A percentile compares a stretch with the other conserved stretches of the same genome.
Conservation (phyloP, 2,797 vertebrate species). For the Scarus forsteni region DNA sequence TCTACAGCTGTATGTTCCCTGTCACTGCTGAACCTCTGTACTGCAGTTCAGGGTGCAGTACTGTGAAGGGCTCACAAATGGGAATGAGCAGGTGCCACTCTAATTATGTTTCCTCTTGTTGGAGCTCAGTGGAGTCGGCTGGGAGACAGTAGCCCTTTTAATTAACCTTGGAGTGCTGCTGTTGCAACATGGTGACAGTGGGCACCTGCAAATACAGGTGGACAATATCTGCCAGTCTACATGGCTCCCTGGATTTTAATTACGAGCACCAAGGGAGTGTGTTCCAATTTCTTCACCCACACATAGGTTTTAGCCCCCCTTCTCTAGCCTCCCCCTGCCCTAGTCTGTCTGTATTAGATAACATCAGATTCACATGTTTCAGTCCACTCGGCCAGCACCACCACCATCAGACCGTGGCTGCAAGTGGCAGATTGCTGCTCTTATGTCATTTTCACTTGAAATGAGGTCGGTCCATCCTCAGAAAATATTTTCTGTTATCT, state of each 20-base stretch:
- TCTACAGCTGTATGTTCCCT: conserved; percentile 51
- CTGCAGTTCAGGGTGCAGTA: conserved; percentile 23
- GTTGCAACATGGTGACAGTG: conserved; percentile 63
- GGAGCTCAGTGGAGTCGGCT: conserved; percentile 36
- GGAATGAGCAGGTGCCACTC: conserved; percentile 81
- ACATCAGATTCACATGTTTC: conserved; percentile 42
- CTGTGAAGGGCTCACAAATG: conserved; percentile 57
- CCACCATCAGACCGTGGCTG: conserved; percentile 27
- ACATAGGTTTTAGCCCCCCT: conserved; percentile 14
- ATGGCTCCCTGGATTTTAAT: conserved; percentile 73
- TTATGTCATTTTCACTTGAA: conserved; percentile 55
- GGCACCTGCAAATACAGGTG: conserved; percentile 52
- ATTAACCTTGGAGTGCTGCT: conserved; percentile 75
- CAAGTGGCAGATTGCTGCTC: conserved; percentile 47
- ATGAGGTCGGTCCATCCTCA: conserved; percentile 48
- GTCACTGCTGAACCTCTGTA: conserved; percentile 46
- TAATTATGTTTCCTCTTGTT: conserved; percentile 72
- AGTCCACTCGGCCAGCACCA: conserved; percentile 29
- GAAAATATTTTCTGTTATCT: conserved; percentile 58
- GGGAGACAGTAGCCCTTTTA: conserved; percentile 68
- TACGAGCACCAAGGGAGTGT: conserved; percentile 52
- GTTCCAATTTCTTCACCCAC: conserved; percentile 37
- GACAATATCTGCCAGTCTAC: conserved; percentile 61
- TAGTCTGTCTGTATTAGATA: conserved; percentile 32
- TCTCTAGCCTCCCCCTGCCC: conserved; percentile 3